Conservation (phyloP, 2,888 invertebrate genomes). For the Chrysotoxum bicinctum region DNA sequence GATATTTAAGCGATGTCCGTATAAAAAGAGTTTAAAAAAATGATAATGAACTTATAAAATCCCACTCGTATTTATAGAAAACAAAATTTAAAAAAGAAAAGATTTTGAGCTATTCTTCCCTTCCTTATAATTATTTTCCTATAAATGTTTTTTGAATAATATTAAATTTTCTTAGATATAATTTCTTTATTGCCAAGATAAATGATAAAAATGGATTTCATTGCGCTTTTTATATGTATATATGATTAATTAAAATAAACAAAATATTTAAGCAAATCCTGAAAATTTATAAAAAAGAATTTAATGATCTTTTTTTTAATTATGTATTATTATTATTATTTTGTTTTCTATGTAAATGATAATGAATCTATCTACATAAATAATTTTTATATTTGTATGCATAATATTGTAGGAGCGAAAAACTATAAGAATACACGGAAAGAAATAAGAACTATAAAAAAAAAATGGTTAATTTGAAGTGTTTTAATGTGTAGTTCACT, state of each 20-base stretch:
- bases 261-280: background rate
- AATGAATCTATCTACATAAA: conserved; percentile 65
- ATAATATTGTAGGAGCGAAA: conserved; percentile 61
- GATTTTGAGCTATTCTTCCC: conserved; percentile 16
- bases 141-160: background rate
- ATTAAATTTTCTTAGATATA: background rate
- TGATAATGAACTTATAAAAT: conserved; percentile 19
- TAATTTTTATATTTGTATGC: conserved; percentile 72
- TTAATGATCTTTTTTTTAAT: background rate
- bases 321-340: conserved; percentile 24
- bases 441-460: conserved; percentile 36
- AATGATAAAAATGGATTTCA: conserved; percentile 30
- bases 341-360: conserved; percentile 64
- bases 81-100: conserved; percentile 7
- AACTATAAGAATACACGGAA: conserved; percentile 27
- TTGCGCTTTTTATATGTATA: conserved; percentile 67
- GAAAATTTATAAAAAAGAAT: conserved; percentile 20
- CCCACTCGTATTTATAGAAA: conserved; percentile 16
- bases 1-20: conserved; percentile 53
- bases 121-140: background rate
- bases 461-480: background rate
- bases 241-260: conserved; percentile 21
- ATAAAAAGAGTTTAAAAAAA: conserved; percentile 17
- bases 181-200: conserved; percentile 28
- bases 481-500: background rate